Evolutionary conservation across 1,140 invertebrate species (phyloP), one percentile per base, ranked within the genome.

Genomic region (Drosophila yakuba): DNA sequence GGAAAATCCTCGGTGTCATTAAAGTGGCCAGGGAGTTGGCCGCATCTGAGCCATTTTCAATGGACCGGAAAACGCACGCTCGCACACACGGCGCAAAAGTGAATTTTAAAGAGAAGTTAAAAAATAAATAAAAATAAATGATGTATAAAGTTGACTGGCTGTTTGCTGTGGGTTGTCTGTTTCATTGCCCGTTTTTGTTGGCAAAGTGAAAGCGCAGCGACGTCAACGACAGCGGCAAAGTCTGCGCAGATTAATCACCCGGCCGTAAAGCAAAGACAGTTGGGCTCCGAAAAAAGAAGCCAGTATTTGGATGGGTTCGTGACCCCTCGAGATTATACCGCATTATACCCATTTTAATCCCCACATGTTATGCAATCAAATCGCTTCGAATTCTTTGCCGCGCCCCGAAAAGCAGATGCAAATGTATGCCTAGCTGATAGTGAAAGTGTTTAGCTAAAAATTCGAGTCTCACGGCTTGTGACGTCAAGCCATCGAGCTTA

Each of bases 131-230:
- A 86, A 88, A 74, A 74, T 82, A 80, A 67, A 82, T 60, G 56
- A 73, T 74, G 68, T 60, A 74, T 61, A 74, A 72, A 71, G 68
- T 72, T 72, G 67, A 73, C 68, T 69, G 55, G 67, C 50, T 45
- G 57, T 15, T 58, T 25, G 25, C 25, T 25, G 25, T 25, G 25
- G 25, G 57, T n/a, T 44, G 56, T 15, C 1, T 52, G 56, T 50
- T 50, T 28, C 36, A 47, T 64, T 36, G 68, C 44, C 57, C 14
- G 58, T 74, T 80, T 44, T 48, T 45, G 17, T 45, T 48, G 78
- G 71, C 79, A 88, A 88, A 88, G 83, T 88, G 83, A 88, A 88
- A 88, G 83, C 83, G 81, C 78, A 62, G 57, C 77, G 41, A 12
- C 73, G 73, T 68, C 67, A 75, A 43, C 50, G 64, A 62, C 57